phyloP scores from a whole-genome alignment of 2,888 invertebrate species.

The Pheosia gnoma region DNA sequence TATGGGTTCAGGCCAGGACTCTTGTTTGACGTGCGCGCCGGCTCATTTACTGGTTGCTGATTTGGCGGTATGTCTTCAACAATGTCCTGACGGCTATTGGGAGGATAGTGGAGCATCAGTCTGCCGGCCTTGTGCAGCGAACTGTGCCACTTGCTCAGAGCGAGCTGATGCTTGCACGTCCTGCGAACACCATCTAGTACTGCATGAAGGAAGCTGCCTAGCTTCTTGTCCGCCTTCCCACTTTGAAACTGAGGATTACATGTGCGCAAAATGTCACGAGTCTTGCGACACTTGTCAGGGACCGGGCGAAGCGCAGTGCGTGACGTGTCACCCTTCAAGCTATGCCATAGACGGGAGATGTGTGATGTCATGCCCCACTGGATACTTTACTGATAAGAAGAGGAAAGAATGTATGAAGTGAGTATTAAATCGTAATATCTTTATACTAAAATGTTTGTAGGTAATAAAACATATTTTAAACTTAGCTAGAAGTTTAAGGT shows the following conservation, averaged over 20 bases:
- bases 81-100: constrained; percentile 95
- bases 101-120: constrained; percentile 90
- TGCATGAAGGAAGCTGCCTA: constrained; percentile 92
- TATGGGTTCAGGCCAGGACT: constrained; percentile 93
- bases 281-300: constrained; percentile 93
- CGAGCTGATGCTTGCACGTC: constrained; percentile 92
- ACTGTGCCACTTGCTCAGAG: constrained; percentile 93
- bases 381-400: constrained; percentile 90
- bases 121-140: constrained; percentile 93
- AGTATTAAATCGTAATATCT: constrained; percentile 35
- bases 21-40: constrained; percentile 93
- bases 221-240: constrained; percentile 92
- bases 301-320: constrained; percentile 90
- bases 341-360: constrained; percentile 90
- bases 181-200: constrained; percentile 94
- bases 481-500: too few relatives aligned
- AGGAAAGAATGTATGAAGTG: constrained; percentile 90
- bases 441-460: too few relatives aligned
- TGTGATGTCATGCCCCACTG: constrained; percentile 88
- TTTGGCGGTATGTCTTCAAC: constrained; percentile 93
- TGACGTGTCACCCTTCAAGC: constrained; percentile 89
- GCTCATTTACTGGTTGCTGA: constrained; percentile 93
- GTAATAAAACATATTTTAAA: too few relatives aligned
- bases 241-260: constrained; percentile 94
- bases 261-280: constrained; percentile 91